Conservation (phyloP, 2,113 vertebrate genomes). For the Mus musculus region GRCm39 chr13:30307501-30308000, state of each 20-base stretch:
- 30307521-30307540: neutral
- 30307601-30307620: neutral
- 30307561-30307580: neutral
- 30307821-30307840: neutral
- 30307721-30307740: neutral
- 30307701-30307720: neutral
- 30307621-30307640: neutral
- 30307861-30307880: neutral
- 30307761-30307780: neutral
- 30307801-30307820: too few relatives aligned
- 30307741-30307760: neutral
- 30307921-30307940: neutral
- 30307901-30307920: neutral
- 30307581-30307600: too few relatives aligned
- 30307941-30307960: neutral
- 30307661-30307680: neutral
- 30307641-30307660: neutral
- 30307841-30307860: neutral
- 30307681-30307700: accelerated
- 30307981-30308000: neutral
- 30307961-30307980: neutral
- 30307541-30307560: neutral
- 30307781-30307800: too few relatives aligned
- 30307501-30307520: neutral
- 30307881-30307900: neutral